Base-by-base conservation (phyloP, 2,888 invertebrate species). In the Epirrita christyi region DNA sequence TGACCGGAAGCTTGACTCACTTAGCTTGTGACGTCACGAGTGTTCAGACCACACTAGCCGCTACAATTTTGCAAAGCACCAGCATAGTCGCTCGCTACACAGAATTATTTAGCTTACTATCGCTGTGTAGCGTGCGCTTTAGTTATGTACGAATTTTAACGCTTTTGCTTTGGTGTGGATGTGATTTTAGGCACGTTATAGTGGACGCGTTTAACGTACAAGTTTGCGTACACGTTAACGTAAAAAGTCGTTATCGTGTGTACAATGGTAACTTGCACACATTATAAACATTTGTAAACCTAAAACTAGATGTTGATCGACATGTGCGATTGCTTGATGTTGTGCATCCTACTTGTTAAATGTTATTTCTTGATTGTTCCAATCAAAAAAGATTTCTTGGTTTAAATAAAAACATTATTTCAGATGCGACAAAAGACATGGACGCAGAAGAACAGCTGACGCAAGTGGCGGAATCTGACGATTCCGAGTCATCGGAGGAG, bases 401-500 rank as follows among this genome's bases (percentile, higher is more conserved):
- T 4, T 21, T 21, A 21, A 3, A 3, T 21, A 4, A 21, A 21
- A 21, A 21, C 21, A 21, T 4, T n/a, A n/a, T n/a, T 11, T 40
- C 68, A 77, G 80, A 78, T 53, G 61, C 70, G 8, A 64, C 78
- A 37, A 80, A 78, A 67, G 80, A 78, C 37, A 64, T 82, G 27
- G 80, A 83, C 40, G 71, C 77, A 29, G 86, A 81, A 42, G 85
- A 85, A 44, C 92, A 92, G 62, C 78, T 96, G 43, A 95, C 95
- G 0, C 96, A 96, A 13, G 93, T 96, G 10, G 94, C 95, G 34
- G 97, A 97, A 76, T 96, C 96, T 0, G 97, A 97, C 62, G 97
- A 97, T 73, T 96, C 96, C 0, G 97, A 97, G 70, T 92, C 78
- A 3, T 78, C 96, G 0, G 97, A 97, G 73, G 96, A 96, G 68